A percentile compares a stretch with the other conserved stretches of the same genome.
phyloP scores from a whole-genome alignment of 1,140 invertebrate species.

The Cydia pomonella region DNA sequence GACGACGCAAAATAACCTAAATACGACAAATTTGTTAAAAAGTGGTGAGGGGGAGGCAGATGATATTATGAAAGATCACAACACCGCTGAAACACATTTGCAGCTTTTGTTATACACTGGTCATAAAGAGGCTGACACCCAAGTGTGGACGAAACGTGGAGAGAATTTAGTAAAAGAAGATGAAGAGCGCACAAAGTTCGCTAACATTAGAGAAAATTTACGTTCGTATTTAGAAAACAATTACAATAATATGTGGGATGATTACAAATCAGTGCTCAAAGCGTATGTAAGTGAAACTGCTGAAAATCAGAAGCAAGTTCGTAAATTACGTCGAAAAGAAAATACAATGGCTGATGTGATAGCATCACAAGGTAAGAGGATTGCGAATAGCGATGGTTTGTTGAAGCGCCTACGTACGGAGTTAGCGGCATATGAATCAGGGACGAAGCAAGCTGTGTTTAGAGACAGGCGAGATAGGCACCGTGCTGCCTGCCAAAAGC shows the following conservation, averaged over 20 bases:
- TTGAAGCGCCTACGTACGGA: constrained; percentile 61
- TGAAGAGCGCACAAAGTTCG: constrained; percentile 65
- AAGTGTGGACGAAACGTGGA: constrained; percentile 69
- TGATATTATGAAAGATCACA: constrained; percentile 58
- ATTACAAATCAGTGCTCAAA: constrained; percentile 70
- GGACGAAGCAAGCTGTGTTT: constrained; percentile 72
- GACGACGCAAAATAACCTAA: constrained; percentile 56
- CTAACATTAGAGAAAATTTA: constrained; percentile 62
- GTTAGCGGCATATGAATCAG: constrained; percentile 69
- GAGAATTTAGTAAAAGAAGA: constrained; percentile 73
- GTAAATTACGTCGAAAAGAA: constrained; percentile 70
- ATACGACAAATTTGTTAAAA: constrained; percentile 59
- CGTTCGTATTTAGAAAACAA: constrained; percentile 66
- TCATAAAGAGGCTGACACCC: constrained; percentile 62
- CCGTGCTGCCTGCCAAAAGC: constrained; percentile 56
- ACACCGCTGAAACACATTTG: constrained; percentile 69
- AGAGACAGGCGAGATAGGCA: constrained; percentile 68
- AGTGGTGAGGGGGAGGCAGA: constrained; percentile 53
- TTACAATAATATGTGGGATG: constrained; percentile 68
- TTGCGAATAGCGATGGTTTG: constrained; percentile 66
- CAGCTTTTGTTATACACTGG: constrained; percentile 65
- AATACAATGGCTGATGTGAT: constrained; percentile 75
- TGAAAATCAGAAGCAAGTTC: constrained; percentile 69
- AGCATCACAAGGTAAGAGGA: constrained; percentile 69
- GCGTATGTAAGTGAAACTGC: constrained; percentile 63